Evolutionary conservation across 2,797 vertebrate species (phyloP), one percentile per base, ranked within the genome.

Genomic region (Gallirallus australis): DNA sequence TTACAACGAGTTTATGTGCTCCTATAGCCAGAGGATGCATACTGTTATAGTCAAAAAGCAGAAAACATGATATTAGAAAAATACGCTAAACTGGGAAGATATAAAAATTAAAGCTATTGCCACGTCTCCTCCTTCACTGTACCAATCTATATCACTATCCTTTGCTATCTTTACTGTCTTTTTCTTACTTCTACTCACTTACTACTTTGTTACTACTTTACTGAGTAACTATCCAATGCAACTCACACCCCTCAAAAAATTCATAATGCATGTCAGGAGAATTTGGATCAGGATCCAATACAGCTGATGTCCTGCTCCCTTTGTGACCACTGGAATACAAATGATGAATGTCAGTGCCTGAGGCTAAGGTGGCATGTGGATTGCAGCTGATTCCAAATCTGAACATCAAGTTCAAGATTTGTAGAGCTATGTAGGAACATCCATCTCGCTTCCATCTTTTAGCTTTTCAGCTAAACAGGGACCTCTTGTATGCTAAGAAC

Each of bases 381-480:
- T 91, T 94, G 86, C 60, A 95, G 64, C 28, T 89, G 73, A 80
- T 82, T 89, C 60, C 33, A 5, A 23, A 80, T 12, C 5, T 1
- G 66, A 94, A 42, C 33, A 79, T 17, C 7, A 73, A 45, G 64
- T 57, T 88, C 56, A 82, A 86, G 73, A 66, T 39, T 69, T 94
- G 91, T 64, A 86, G 19, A 59, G 17, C 48, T 89, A 23, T 56
- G 73, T 50, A 30, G 73, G 31, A 59, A 92, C 76, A 79, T 37
- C 35, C 93, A 56, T 71, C 81, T 96, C 69, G 72, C 89, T 77
- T 93, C 60, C 14, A 65, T 39, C 57, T 89, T 93, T 85, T 65
- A 89, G 63, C 57, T 97, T 95, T 90, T 85, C 47, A 75, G 78
- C 69, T 86, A 82, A 95, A 94, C 30, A 89, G 83, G 94, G 28